Evolutionary conservation across 1,140 invertebrate genomes (phyloP), one percentile per base, ranked within the genome.

Genomic region (Drosophila melanica): DNA sequence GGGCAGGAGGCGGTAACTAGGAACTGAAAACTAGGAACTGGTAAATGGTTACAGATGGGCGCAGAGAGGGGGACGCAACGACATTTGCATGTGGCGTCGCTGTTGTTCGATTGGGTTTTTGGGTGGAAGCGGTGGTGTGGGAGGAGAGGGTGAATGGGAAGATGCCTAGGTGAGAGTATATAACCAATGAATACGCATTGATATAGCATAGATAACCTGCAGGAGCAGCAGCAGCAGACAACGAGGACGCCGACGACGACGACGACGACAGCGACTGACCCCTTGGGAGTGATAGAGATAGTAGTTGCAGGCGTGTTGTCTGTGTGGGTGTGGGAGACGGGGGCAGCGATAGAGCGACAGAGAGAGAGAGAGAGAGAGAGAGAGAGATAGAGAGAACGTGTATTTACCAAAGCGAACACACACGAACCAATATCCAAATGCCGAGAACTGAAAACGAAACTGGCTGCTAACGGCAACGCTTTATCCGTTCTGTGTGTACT

Each of bases 131-230:
- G 18, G 44, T 23, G 11, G 23, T n/a, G 27, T 1, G 7, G 0
- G 27, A n/a, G 14, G 50, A 27, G 20, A 4, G 42, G 39, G 1
- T 10, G 37, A 48, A 53, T 35, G 37, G 54, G 47, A 20, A 5
- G 63, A 55, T 39, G 50, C 14, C 57, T 64, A 55, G 58, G 37
- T 59, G 39, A 42, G 64, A 50, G 59, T 66, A 62, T 45, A 78
- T 70, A 78, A 78, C 84, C 79, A 89, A 89, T 89, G 78, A 73
- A 87, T 89, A 89, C 84, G 84, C 82, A 87, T 89, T 77, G 84
- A 89, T 89, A 84, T 71, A 79, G 82, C 48, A 66, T 47, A 69
- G 78, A 72, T 71, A 75, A 71, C 53, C 72, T 64, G 58, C 35
- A 44, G 58, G 27, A 44, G 55, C 55, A 33, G 62, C 14, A 35